Conservation (phyloP, 2,888 invertebrate genomes). For the Thumatha senex region DNA sequence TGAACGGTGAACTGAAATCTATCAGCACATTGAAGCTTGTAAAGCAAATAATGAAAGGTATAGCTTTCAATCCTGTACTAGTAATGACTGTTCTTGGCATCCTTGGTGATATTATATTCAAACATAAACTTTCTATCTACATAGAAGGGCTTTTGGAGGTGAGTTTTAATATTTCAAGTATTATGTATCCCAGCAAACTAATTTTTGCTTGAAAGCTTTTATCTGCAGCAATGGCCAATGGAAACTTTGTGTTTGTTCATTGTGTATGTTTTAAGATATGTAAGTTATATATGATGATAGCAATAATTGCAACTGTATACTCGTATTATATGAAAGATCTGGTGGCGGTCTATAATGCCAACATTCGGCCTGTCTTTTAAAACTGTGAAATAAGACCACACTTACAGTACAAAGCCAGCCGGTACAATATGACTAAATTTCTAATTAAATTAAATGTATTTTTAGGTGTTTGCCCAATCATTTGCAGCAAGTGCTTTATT, state of each 20-base stretch:
- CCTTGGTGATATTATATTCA: slow-evolving; percentile 91
- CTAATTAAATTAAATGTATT: too few relatives aligned
- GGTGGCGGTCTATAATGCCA: too few relatives aligned
- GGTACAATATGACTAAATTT: too few relatives aligned
- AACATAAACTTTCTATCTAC: slow-evolving; percentile 89
- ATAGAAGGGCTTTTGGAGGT: slow-evolving; percentile 90
- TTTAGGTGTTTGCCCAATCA: slow-evolving; percentile 90
- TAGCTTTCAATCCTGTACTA: slow-evolving; percentile 94
- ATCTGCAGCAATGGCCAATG: too few relatives aligned
- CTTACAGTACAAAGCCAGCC: too few relatives aligned
- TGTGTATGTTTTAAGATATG: too few relatives aligned
- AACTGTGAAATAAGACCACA: too few relatives aligned
- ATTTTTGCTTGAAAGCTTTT: not conserved
- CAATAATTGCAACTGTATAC: too few relatives aligned
- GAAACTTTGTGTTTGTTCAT: too few relatives aligned
- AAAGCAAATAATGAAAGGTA: slow-evolving; percentile 85
- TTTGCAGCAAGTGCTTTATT: slow-evolving; percentile 97
- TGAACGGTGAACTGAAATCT: slow-evolving; percentile 40
- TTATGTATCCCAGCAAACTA: not conserved
- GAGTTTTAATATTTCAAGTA: slow-evolving; percentile 40
- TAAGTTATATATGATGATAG: too few relatives aligned
- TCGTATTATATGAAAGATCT: too few relatives aligned
- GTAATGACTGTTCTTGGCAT: slow-evolving; percentile 97
- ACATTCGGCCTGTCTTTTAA: too few relatives aligned
- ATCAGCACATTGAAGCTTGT: slow-evolving; percentile 61